A percentile compares a stretch with the other conserved stretches of the same genome.
Conservation (phyloP, 2,113 vertebrate species). For the Oxygymnocypris stewartii region DNA sequence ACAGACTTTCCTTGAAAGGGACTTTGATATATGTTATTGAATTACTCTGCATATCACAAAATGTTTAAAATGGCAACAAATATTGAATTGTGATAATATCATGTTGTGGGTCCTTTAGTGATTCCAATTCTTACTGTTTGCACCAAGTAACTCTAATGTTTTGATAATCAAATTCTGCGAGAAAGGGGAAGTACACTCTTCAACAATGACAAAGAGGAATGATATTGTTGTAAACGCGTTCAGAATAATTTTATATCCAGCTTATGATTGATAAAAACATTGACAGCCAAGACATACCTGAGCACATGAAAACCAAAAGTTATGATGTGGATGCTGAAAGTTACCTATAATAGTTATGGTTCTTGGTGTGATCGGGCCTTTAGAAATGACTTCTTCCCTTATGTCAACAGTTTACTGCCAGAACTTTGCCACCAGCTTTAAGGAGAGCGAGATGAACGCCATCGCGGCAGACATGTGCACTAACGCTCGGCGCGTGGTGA, state of each 20-base stretch:
- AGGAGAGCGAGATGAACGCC: slow-evolving; percentile 97
- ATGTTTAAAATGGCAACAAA: too few species aligned
- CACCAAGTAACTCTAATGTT: too few species aligned
- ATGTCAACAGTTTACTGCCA: slow-evolving; percentile 88
- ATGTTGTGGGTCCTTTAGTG: too few species aligned
- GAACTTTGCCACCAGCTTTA: slow-evolving; percentile 96
- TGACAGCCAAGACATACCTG: neutral
- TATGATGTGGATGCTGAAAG: neutral
- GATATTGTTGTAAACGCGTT: too few species aligned
- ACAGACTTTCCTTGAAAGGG: too few species aligned
- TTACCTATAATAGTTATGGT: neutral
- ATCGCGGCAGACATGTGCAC: slow-evolving; percentile 97
- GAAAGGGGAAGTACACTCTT: too few species aligned
- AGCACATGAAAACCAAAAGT: neutral
- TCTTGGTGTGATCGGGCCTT: neutral
- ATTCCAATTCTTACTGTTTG: too few species aligned
- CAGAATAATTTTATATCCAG: neutral
- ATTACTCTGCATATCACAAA: too few species aligned
- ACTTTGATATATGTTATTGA: too few species aligned
- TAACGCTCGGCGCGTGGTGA: slow-evolving; percentile 91
- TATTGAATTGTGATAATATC: too few species aligned
- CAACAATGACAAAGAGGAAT: too few species aligned
- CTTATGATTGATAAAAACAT: neutral
- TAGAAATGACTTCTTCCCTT: neutral
- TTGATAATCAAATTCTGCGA: too few species aligned